These are phyloP conservation scores for Agonopterix heracliana DNA, from an alignment of 2,888 invertebrate genomes.

Conservation along the genomic window DNA sequence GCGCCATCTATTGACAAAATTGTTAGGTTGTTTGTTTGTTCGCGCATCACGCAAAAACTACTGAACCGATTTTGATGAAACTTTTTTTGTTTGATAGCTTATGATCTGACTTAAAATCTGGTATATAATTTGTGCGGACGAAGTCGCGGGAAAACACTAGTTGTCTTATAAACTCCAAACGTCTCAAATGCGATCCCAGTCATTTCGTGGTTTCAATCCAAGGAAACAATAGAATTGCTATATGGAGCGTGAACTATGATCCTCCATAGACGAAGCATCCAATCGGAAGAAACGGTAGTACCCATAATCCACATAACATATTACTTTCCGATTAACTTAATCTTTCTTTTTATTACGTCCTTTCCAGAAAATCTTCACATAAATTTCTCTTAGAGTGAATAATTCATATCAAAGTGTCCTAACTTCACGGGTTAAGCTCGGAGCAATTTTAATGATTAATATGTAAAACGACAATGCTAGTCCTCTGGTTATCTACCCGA, in stretches of 20 bases:
- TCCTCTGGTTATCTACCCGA: constrained; percentile 46
- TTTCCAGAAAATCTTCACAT: not conserved
- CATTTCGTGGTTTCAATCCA: not conserved
- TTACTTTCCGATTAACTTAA: constrained; percentile 15
- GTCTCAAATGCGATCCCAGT: not conserved
- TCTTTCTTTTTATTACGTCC: constrained; percentile 11
- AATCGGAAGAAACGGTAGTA: constrained; percentile 51
- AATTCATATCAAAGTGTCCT: constrained; percentile 11
- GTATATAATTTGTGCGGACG: too few species aligned
- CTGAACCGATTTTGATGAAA: too few species aligned
- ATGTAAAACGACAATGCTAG: constrained; percentile 54
- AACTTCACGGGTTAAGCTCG: constrained; percentile 31
- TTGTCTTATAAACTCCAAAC: not conserved
- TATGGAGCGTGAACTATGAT: constrained; percentile 57
- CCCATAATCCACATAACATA: constrained; percentile 24
- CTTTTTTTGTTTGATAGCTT: too few species aligned
- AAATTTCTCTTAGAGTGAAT: constrained; percentile 1
- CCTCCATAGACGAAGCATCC: constrained; percentile 46
- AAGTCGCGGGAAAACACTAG: too few species aligned
- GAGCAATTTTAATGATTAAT: constrained; percentile 57
- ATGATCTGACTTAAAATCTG: too few species aligned
- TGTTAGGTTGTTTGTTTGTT: too few species aligned
- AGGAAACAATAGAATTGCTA: constrained; percentile 34
- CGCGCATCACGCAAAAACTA: too few species aligned
- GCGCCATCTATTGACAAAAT: too few species aligned